Evolutionary conservation across 2,888 invertebrate genomes (phyloP).

Genomic region (Drosophila diplacantha): DNA sequence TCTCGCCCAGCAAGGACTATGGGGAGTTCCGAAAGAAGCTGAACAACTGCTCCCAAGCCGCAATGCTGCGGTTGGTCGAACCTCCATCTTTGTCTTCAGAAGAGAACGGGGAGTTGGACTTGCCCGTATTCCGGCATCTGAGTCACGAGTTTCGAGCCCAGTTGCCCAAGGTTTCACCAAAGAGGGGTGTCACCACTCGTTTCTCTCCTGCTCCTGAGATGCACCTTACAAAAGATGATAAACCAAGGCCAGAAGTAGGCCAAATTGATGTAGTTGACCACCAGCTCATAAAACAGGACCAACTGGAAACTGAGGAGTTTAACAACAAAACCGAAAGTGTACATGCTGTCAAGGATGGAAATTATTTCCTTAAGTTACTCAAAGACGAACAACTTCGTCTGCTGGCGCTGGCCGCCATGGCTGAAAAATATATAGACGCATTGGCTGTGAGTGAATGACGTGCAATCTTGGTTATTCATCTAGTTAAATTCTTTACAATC

Average conservation of each 20-base stretch:
- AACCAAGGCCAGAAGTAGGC: neutral
- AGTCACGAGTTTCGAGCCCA: slow-evolving; percentile 92
- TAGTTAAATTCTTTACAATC: neutral
- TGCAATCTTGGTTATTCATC: neutral
- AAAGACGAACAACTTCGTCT: slow-evolving; percentile 86
- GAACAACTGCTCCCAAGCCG: slow-evolving; percentile 43
- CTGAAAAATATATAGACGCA: slow-evolving; percentile 83
- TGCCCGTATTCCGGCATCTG: slow-evolving; percentile 90
- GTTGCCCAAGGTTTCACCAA: slow-evolving; percentile 82
- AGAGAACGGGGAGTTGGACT: slow-evolving; percentile 65
- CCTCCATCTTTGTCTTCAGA: slow-evolving; percentile 9
- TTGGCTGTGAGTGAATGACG: slow-evolving; percentile 76
- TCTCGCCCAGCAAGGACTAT: slow-evolving; percentile 74
- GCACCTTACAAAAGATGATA: slow-evolving; percentile 26
- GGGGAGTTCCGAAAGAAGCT: slow-evolving; percentile 70
- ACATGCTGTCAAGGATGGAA: slow-evolving; percentile 80
- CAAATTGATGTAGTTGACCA: slow-evolving; percentile 66
- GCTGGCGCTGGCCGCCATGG: slow-evolving; percentile 82
- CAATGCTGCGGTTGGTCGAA: slow-evolving; percentile 24
- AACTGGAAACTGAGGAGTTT: slow-evolving; percentile 39
- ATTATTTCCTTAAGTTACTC: slow-evolving; percentile 87
- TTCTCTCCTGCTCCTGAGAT: slow-evolving; percentile 41
- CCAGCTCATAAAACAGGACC: slow-evolving; percentile 16
- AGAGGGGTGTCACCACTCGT: slow-evolving; percentile 67
- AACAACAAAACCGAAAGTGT: slow-evolving; percentile 30